phyloP scores from a whole-genome alignment of 2,888 invertebrate species.

The Andrena bucephala region DNA sequence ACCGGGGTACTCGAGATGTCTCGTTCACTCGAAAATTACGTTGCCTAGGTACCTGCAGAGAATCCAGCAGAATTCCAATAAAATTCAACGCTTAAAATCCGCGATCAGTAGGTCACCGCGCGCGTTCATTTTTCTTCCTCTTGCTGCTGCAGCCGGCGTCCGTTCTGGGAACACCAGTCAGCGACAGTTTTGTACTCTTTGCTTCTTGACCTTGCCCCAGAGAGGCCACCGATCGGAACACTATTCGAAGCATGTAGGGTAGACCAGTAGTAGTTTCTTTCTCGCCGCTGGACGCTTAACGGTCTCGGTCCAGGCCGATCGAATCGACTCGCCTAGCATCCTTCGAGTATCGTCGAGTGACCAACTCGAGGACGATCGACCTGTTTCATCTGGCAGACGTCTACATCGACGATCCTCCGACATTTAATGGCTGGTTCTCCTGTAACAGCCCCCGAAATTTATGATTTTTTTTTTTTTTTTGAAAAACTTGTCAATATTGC shows the following conservation, averaged over 20 bases:
- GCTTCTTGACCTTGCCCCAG: conserved; percentile 77
- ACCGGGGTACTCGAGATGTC: conserved; percentile 31
- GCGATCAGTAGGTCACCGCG: conserved; percentile 66
- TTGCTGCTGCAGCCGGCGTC: conserved; percentile 20
- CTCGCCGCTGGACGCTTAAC: conserved; percentile 64
- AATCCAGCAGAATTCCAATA: too few relatives aligned
- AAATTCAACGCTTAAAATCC: conserved; percentile 42
- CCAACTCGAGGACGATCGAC: conserved; percentile 40
- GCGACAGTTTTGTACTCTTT: conserved; percentile 74
- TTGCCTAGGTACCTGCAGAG: too few relatives aligned
- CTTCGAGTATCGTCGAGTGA: conserved; percentile 56
- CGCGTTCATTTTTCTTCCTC: conserved; percentile 56
- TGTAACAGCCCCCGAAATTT: too few relatives aligned
- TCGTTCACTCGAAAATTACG: neutral
- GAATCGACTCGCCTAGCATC: conserved; percentile 58
- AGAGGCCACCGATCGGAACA: conserved; percentile 69
- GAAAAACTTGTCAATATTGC: too few relatives aligned
- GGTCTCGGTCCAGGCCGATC: conserved; percentile 66
- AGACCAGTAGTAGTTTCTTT: conserved; percentile 62
- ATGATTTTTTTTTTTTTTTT: too few relatives aligned
- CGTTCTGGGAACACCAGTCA: conserved; percentile 54
- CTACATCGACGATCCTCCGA: neutral
- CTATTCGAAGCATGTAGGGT: conserved; percentile 69
- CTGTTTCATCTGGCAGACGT: neutral
- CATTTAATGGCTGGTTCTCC: too few relatives aligned